Evolutionary conservation across 2,888 invertebrate genomes (phyloP).

Genomic region (Parnassius mnemosyne): DNA sequence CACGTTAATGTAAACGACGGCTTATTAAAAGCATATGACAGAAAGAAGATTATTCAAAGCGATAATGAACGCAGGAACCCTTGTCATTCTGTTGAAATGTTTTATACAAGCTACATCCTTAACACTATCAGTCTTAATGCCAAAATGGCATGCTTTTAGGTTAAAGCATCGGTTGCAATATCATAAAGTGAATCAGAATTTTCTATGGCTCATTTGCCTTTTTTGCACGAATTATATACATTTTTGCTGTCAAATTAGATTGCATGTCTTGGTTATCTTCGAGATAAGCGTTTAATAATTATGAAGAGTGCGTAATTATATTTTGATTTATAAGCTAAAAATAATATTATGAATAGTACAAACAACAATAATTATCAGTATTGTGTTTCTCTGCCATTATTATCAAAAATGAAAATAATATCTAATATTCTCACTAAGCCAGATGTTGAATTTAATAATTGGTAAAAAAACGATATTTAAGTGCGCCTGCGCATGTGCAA

Average conservation of each 20-base stretch:
- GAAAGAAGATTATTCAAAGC: slow-evolving; percentile 23
- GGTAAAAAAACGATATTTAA: not conserved
- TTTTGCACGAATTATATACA: slow-evolving; percentile 24
- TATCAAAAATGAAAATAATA: too few relatives aligned
- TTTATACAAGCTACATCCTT: slow-evolving; percentile 16
- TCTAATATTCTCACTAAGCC: too few relatives aligned
- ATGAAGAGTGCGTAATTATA: too few relatives aligned
- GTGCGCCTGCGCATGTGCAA: slow-evolving; percentile 43
- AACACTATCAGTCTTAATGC: slow-evolving; percentile 6
- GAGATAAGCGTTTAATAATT: too few relatives aligned
- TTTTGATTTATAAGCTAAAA: too few relatives aligned
- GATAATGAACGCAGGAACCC: slow-evolving; percentile 24
- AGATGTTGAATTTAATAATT: too few relatives aligned
- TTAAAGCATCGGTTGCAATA: slow-evolving; percentile 10
- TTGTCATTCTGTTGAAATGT: slow-evolving; percentile 18
- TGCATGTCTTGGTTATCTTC: not conserved
- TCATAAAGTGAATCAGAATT: slow-evolving; percentile 25
- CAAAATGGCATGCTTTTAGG: slow-evolving; percentile 10
- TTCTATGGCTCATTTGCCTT: slow-evolving; percentile 24
- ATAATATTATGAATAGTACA: too few relatives aligned
- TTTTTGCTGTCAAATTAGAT: slow-evolving; percentile 21
- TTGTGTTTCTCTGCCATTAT: too few relatives aligned
- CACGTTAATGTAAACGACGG: slow-evolving; percentile 41
- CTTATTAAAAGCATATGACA: slow-evolving; percentile 47
- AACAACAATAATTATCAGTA: too few relatives aligned